Evolutionary conservation across 2,888 invertebrate species (phyloP).

Genomic region (Pocota personata): DNA sequence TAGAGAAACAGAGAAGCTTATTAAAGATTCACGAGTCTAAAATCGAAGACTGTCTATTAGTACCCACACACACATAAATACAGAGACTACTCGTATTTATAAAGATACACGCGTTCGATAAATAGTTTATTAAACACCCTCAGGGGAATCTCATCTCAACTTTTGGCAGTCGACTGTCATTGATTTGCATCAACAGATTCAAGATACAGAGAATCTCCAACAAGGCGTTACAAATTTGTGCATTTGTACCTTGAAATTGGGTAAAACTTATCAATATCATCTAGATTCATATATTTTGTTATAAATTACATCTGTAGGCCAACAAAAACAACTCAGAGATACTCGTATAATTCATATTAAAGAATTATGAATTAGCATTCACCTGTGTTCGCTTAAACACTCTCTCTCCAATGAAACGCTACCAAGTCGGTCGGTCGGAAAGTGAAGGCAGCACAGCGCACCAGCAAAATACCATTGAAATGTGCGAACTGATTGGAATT

Average conservation of each 20-base stretch:
- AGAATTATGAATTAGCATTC: slow-evolving; percentile 67
- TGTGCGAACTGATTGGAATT: slow-evolving; percentile 68
- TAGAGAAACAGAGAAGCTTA: not conserved
- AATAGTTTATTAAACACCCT: not conserved
- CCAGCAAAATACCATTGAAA: slow-evolving; percentile 57
- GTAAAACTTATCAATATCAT: not conserved
- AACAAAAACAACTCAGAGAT: not conserved
- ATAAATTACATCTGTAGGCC: not conserved
- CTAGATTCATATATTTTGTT: not conserved
- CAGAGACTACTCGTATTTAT: too few species aligned
- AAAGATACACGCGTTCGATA: slow-evolving; percentile 11
- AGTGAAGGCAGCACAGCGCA: slow-evolving; percentile 56
- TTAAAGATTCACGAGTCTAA: not conserved
- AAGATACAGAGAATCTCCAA: not conserved
- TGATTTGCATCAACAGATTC: not conserved
- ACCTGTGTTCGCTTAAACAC: slow-evolving; percentile 42
- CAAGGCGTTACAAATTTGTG: not conserved
- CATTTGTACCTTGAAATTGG: not conserved
- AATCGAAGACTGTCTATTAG: too few species aligned
- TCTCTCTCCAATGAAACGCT: not conserved
- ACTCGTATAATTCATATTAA: slow-evolving; percentile 31
- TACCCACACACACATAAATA: not conserved
- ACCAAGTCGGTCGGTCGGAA: slow-evolving; percentile 52
- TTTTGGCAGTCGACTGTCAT: not conserved
- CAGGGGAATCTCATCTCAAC: not conserved